These are phyloP conservation scores for Sesamia nonagrioides DNA, from an alignment of 1,140 invertebrate species.

Conservation along the genomic window DNA sequence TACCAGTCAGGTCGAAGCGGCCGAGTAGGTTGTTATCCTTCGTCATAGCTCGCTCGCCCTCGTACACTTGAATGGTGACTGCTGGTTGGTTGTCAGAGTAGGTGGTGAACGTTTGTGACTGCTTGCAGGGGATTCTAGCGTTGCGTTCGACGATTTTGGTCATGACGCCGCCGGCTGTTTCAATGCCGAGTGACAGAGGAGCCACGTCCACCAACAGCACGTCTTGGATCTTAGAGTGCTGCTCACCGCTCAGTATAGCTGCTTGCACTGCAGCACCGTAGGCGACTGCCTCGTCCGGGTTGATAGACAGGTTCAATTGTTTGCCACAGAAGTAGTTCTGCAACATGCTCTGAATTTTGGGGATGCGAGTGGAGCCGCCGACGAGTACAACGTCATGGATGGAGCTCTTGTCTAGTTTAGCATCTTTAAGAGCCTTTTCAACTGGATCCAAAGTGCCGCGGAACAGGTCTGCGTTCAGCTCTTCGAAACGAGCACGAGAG, in stretches of 20 bases:
- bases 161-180: slow-evolving; percentile 91
- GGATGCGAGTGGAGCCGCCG: slow-evolving; percentile 93
- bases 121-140: slow-evolving; percentile 90
- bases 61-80: slow-evolving; percentile 92
- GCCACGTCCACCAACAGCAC: slow-evolving; percentile 92
- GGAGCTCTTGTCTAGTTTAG: slow-evolving; percentile 91
- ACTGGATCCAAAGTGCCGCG: slow-evolving; percentile 89
- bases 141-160: slow-evolving; percentile 90
- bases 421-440: slow-evolving; percentile 92
- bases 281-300: slow-evolving; percentile 90
- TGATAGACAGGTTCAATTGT: slow-evolving; percentile 90
- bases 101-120: slow-evolving; percentile 90
- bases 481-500: slow-evolving; percentile 89
- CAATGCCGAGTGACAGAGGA: slow-evolving; percentile 90
- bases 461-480: slow-evolving; percentile 89
- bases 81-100: slow-evolving; percentile 92
- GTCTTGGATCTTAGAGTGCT: slow-evolving; percentile 90
- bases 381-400: slow-evolving; percentile 94
- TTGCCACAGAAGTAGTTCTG: slow-evolving; percentile 90
- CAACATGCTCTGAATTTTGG: slow-evolving; percentile 89
- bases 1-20: slow-evolving; percentile 93
- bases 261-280: slow-evolving; percentile 91
- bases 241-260: slow-evolving; percentile 89
- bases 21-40: slow-evolving; percentile 93
- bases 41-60: slow-evolving; percentile 93